Evolutionary conservation across 2,797 vertebrate species (phyloP), one percentile per base, ranked within the genome.

Genomic region (Acanthurus leucopareius): DNA sequence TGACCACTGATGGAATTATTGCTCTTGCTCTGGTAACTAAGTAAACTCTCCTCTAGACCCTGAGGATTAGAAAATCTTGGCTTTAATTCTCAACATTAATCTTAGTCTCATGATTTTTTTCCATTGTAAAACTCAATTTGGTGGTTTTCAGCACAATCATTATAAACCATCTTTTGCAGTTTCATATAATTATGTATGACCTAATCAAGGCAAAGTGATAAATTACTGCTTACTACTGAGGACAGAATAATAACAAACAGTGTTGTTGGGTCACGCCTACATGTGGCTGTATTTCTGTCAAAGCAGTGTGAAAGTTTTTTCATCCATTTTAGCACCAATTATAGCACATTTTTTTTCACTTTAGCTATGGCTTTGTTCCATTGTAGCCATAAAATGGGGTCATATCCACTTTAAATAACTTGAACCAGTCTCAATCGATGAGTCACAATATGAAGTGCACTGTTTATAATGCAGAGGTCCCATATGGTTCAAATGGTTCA

Each of bases 11-110:
- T 75, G 68, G 62, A 64, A 40, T 79, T 78, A 75, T 75, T 80
- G 73, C 71, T 82, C 48, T 74, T 61, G 44, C 70, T 78, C 51
- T 59, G 67, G 66, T 86, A 74, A 87, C 88, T 73, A 75, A 83
- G 35, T 62, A 71, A 89, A 88, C 79, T 75, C 61, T 63, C 58
- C 0, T 9, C 14, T 2, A 6, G 8, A 1, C 44, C 79, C 53
- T 13, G 5, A 57, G 7, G 51, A 76, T 32, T 42, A 42, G 44
- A 69, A 82, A 62, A 60, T 77, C 51, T 49, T 16, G 40, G 25
- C 48, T 1, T 10, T 48, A 42, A 51, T 54, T 57, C 14, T 40
- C 20, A 2, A 65, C 32, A 75, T 83, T 58, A 77, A 77, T 82
- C 64, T 58, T 17, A 1, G 15, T 28, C 10, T 51, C 13, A 44